A percentile compares a stretch with the other conserved stretches of the same genome.
Evolutionary conservation across 2,888 invertebrate species (phyloP).

Genomic region (Carterocephalus palaemon): DNA sequence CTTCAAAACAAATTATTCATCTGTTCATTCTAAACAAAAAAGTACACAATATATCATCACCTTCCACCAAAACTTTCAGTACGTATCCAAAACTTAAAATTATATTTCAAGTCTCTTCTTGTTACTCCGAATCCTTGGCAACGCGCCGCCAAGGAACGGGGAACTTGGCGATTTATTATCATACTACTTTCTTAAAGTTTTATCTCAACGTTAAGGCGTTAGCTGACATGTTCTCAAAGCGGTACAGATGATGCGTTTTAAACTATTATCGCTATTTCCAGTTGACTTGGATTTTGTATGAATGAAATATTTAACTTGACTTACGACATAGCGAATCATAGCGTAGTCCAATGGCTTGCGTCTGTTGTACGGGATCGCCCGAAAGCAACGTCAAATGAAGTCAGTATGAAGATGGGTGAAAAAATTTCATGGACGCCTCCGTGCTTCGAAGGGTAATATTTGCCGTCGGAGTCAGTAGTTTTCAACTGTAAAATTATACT

Average conservation of each 20-base stretch:
- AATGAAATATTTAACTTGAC: no score
- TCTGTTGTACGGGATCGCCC: no score
- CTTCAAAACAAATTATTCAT: no score
- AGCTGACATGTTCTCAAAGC: slow-evolving; percentile 44
- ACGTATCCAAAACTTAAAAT: not conserved
- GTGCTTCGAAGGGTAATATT: no score
- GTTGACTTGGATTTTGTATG: slow-evolving; percentile 4
- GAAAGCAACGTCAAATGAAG: no score
- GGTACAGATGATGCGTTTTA: slow-evolving; percentile 28
- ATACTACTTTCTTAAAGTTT: slow-evolving; percentile 68
- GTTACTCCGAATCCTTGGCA: slow-evolving; percentile 33
- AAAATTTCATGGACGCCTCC: no score
- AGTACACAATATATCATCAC: not conserved
- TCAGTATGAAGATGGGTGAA: no score
- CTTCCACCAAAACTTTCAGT: not conserved
- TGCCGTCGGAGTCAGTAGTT: no score
- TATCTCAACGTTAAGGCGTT: slow-evolving; percentile 64
- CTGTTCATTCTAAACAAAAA: no score
- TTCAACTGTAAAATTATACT: no score
- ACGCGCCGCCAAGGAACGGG: slow-evolving; percentile 29
- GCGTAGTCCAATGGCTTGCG: no score
- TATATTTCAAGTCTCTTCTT: slow-evolving; percentile 23
- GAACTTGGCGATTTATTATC: slow-evolving; percentile 71
- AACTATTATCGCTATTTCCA: slow-evolving; percentile 30
- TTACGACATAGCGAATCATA: no score